Evolutionary conservation across 2,797 vertebrate species (phyloP), one percentile per base, ranked within the genome.

Genomic region (Discoglossus pictus): DNA sequence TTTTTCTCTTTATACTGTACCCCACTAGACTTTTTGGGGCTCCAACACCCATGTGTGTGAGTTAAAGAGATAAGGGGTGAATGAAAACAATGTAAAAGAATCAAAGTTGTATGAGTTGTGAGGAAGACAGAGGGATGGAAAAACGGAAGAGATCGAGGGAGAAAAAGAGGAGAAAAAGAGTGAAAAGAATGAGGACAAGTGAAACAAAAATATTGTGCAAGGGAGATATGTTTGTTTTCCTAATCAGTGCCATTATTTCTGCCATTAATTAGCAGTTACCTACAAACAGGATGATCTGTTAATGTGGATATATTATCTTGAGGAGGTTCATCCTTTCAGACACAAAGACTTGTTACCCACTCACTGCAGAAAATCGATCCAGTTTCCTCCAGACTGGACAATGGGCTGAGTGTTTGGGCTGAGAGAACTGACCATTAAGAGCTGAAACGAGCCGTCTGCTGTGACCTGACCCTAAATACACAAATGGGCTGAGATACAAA

Each of bases 371-470:
- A 60, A 52, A 68, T 68, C 65, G 23, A 68, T 68, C 8, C 9
- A 9, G 24, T 1, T 2, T 11, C 20, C 38, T 42, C 11, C 4
- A 7, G 13, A 10, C 44, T 23, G 21, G 12, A 68, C 46, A 61
- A 68, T 44, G 18, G 54, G 55, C 16, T 31, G 56, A 68, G 48
- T 44, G 31, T 38, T 11, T 38, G 47, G 24, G 38, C 18, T 7
- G n/a, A 68, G 8, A 38, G 38, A 24, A 44, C 42, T 46, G 47
- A 61, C 66, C 48, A 53, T 61, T 54, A 68, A 50, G 20, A 36
- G 48, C 20, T 54, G 21, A 54, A 46, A 38, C 23, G 17, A 50
- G 12, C 15, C 4, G 6, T 11, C 12, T 10, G 2, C 23, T 8
- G 39, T 54, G 48, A 54, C 27, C 65, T 31, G 4, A 24, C 15